Base-by-base conservation (phyloP, 2,888 invertebrate genomes). In the Synergus itoensis region DNA sequence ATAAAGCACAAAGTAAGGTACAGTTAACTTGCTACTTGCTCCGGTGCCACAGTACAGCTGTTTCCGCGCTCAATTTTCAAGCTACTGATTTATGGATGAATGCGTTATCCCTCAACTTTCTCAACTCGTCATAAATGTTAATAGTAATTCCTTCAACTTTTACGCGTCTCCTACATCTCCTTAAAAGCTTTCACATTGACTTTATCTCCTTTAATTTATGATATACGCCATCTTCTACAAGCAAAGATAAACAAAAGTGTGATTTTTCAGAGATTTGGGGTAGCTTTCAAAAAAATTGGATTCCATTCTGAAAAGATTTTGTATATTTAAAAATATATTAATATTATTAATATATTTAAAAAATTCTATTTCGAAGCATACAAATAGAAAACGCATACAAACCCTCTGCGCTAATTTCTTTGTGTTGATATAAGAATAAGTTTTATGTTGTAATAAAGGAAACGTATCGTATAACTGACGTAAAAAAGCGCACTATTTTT, bases 61-160 rank as follows among this genome's bases (percentile, higher is more conserved):
- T 78, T 79, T 77, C 79, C 65, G 36, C 40, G 81, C 65, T 81
- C 79, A 79, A 81, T 79, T 81, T 81, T 81, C 81, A 77, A 78
- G 77, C 78, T 60, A 76, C 79, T 81, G 81, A 79, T 79, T 81
- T 81, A 79, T 81, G 73, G 81, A 81, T 79, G 77, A 81, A 79
- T 64, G 77, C 78, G 78, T 79, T 78, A 78, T 78, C 79, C 73
- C 73, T 60, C 64, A 77, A 76, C 60, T 76, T 76, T 76, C 76
- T 73, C 78, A 76, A 76, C 78, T 79, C 65, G 57, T 53, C 65
- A 73, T 28, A 73, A 48, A 73, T 48, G 36, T 73, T 73, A 12
- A 41, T 2, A 57, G 40, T 41, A 73, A 73, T 64, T 79, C 65
- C 21, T 40, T 16, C 48, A 63, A 64, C 65, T 78, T 81, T 73